Evolutionary conservation across 1,140 invertebrate species (phyloP).

Genomic region (Cydia pomonella): DNA sequence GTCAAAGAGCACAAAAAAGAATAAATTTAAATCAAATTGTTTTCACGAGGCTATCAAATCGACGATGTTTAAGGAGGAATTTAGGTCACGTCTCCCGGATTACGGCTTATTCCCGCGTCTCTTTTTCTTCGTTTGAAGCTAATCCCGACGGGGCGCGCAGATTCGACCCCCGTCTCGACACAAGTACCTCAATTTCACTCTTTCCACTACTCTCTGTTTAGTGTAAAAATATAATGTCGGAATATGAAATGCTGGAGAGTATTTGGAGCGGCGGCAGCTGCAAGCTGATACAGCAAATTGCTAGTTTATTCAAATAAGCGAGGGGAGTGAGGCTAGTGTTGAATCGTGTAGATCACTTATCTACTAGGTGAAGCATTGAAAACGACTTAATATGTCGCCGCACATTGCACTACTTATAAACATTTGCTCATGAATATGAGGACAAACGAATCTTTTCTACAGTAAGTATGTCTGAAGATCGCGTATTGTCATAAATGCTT

Average conservation of each 20-base stretch:
- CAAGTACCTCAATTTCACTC: slow-evolving; percentile 40
- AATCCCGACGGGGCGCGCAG: slow-evolving; percentile 63
- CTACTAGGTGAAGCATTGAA: not conserved
- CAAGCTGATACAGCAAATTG: slow-evolving; percentile 32
- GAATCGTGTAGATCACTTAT: slow-evolving; percentile 17
- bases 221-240: slow-evolving; percentile 7
- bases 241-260: slow-evolving; percentile 11
- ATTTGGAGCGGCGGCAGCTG: slow-evolving; percentile 22
- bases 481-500: too few species aligned
- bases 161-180: slow-evolving; percentile 49
- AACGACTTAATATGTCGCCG: not conserved
- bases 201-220: slow-evolving; percentile 1
- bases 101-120: slow-evolving; percentile 73
- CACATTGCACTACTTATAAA: not conserved
- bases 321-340: not conserved
- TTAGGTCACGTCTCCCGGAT: slow-evolving; percentile 74
- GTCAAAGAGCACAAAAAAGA: slow-evolving; percentile 53
- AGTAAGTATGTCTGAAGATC: too few species aligned
- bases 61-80: slow-evolving; percentile 72
- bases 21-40: slow-evolving; percentile 67
- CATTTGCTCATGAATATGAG: not conserved
- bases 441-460: not conserved
- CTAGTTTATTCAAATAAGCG: slow-evolving; percentile 33
- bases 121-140: slow-evolving; percentile 76
- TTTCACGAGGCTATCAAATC: slow-evolving; percentile 70